Evolutionary conservation across 2,113 vertebrate genomes (phyloP), one percentile per base, ranked within the genome.

Genomic region (Peromyscus polionotus): DNA sequence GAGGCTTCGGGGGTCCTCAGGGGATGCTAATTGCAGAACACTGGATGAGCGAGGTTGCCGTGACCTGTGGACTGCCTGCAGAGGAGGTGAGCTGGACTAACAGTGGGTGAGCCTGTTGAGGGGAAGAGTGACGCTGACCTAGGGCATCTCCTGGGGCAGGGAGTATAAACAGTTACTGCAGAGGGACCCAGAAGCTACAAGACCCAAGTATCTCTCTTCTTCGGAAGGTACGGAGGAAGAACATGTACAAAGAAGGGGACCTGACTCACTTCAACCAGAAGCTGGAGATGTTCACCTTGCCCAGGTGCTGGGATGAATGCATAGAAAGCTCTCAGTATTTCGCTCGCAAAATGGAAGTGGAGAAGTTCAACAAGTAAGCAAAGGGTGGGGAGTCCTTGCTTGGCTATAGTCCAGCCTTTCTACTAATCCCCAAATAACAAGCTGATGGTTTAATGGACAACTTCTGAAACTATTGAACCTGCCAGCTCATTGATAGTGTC

Each of bases 1-100:
- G 99, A 81, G 99, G 99, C 59, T 99, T 99, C 33, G 99, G 99
- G 13, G 99, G 99, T 0, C 99, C 99, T 0, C 99, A 99, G 88
- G 99, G 98, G 63, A 99, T 99, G 99, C 98, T 99, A 99, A 97
- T 99, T 14, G 98, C 99, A 0, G 99, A 99, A 97, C 98, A 97
- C 90, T 99, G 99, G 99, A 99, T 99, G 94, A 99, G 96, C 0
- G 99, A 99, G 10, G 79, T 99, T 3, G 99, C 99, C 14, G 81
- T 97, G 77, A 99, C 97, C 75, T 99, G 99, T 92, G 98, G 98
- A 20, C 96, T 99, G 42, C 98, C 99, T 1, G 98, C 99, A 0
- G 99, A 99, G 81, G 98, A 99, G 98, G 99, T 99, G 98, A 83
- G 95, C 33, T 61, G 73, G 45, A 42, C 9, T 31, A 12, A 20